phyloP scores from a whole-genome alignment of 2,888 invertebrate species.

The Cordylochernes scorpioides region DNA sequence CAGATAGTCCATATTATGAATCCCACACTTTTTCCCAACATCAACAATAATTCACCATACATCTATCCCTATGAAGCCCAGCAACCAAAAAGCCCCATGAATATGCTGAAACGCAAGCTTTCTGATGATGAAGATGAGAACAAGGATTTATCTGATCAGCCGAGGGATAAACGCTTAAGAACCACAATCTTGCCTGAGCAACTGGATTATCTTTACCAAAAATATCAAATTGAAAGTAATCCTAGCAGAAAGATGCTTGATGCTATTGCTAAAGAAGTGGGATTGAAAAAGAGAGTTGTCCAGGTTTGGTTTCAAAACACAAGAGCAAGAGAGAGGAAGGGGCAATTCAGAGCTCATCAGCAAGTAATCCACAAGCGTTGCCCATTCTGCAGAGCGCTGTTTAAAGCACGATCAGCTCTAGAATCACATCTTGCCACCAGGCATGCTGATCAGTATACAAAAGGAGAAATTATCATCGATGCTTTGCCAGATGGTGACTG shows the following conservation, averaged over 20 bases:
- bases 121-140: slow-evolving; percentile 28
- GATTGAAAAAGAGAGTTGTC: slow-evolving; percentile 81
- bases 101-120: slow-evolving; percentile 8
- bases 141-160: slow-evolving; percentile 23
- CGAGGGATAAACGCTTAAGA: slow-evolving; percentile 70
- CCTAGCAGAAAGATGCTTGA: slow-evolving; percentile 92
- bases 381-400: slow-evolving; percentile 76
- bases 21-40: slow-evolving; percentile 42
- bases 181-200: slow-evolving; percentile 94
- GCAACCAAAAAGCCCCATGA: slow-evolving; percentile 3
- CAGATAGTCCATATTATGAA: slow-evolving; percentile 86
- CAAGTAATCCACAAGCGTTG: slow-evolving; percentile 88
- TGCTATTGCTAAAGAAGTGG: slow-evolving; percentile 81
- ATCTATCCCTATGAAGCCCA: slow-evolving; percentile 44
- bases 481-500: slow-evolving; percentile 47
- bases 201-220: slow-evolving; percentile 84
- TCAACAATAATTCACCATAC: slow-evolving; percentile 48
- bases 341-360: slow-evolving; percentile 75
- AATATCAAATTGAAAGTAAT: slow-evolving; percentile 89
- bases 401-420: slow-evolving; percentile 75
- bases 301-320: slow-evolving; percentile 97
- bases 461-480: slow-evolving; percentile 76
- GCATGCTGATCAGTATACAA: slow-evolving; percentile 68
- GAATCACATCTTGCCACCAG: slow-evolving; percentile 80
- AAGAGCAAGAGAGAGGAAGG: slow-evolving; percentile 50